phyloP scores from a whole-genome alignment of 2,888 invertebrate species.

The Aphidoletes aphidimyza region DNA sequence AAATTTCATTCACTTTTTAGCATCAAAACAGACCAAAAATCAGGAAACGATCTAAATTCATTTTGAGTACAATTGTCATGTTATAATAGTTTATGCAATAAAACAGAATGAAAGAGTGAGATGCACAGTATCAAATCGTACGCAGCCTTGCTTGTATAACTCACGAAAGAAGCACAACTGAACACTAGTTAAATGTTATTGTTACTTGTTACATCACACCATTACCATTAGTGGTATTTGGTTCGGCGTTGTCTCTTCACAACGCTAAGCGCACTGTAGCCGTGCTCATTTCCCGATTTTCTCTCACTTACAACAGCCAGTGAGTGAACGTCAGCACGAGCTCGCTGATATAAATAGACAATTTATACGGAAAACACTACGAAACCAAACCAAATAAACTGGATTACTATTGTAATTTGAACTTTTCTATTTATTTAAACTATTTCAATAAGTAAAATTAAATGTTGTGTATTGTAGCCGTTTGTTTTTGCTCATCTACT shows the following conservation, averaged over 20 bases:
- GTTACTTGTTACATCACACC: slow-evolving; percentile 28
- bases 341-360: slow-evolving; percentile 12
- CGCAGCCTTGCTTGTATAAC: not conserved
- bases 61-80: slow-evolving; percentile 15
- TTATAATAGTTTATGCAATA: slow-evolving; percentile 35
- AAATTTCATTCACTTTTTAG: slow-evolving; percentile 14
- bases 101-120: not conserved
- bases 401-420: no score
- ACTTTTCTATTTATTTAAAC: no score
- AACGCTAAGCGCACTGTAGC: no score
- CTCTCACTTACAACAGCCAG: not conserved
- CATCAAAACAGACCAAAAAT: slow-evolving; percentile 46
- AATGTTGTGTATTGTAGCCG: no score
- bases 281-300: not conserved
- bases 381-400: slow-evolving; percentile 33
- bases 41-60: slow-evolving; percentile 49
- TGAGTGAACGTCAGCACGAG: not conserved
- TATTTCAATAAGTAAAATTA: no score
- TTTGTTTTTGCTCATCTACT: no score
- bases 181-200: slow-evolving; percentile 46
- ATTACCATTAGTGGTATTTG: slow-evolving; percentile 35
- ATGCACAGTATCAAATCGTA: no score
- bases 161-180: not conserved
- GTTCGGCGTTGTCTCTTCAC: not conserved
- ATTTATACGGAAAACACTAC: not conserved